phyloP scores from a whole-genome alignment of 2,113 vertebrate genomes.

The Pelmatolapia mariae region DNA sequence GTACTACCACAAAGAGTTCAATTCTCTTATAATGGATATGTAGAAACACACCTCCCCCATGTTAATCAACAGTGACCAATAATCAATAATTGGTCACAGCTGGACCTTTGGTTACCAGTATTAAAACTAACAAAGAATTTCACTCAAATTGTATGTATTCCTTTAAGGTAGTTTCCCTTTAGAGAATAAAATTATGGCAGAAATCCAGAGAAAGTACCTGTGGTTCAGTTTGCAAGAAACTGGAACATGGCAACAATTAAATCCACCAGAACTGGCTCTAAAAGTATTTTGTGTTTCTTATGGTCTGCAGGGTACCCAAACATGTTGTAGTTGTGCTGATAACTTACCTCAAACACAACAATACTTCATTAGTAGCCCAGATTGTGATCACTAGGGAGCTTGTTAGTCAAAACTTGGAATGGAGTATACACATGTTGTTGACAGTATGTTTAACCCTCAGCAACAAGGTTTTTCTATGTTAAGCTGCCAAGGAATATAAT shows the following conservation, averaged over 20 bases:
- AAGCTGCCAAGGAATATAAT: conserved; percentile 6
- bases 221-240: background rate
- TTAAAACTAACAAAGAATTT: background rate
- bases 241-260: background rate
- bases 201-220: background rate
- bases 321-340: background rate
- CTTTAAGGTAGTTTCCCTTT: background rate
- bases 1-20: background rate
- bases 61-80: background rate
- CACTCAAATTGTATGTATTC: background rate
- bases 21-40: background rate
- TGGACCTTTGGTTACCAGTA: background rate
- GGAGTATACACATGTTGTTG: background rate
- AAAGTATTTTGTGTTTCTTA: background rate
- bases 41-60: background rate
- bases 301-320: background rate
- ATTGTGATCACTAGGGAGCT: conserved; percentile 9
- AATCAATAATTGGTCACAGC: background rate
- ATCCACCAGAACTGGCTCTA: background rate
- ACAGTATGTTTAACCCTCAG: background rate
- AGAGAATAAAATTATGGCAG: background rate
- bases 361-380: background rate
- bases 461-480: background rate
- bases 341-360: background rate
- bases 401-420: conserved; percentile 21